These are phyloP conservation scores for Saccostrea glomerata DNA, from an alignment of 1,140 invertebrate species.

Conservation along the genomic window DNA sequence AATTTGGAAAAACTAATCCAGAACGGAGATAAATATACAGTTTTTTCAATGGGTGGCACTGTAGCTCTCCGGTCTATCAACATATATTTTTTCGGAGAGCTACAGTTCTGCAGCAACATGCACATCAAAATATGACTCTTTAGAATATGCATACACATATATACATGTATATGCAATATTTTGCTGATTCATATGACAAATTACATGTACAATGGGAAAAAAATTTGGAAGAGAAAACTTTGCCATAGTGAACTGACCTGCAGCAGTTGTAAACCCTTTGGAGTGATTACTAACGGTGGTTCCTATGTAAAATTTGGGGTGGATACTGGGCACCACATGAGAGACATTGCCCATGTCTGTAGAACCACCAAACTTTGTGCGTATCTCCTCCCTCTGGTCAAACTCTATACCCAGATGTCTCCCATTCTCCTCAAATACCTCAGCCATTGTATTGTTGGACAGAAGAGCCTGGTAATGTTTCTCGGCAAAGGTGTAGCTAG, in stretches of 20 bases:
- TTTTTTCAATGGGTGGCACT: no score
- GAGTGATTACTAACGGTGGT: constrained; percentile 71
- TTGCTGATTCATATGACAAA: no score
- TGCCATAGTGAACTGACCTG: constrained; percentile 57
- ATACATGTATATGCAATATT: no score
- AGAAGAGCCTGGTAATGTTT: constrained; percentile 59
- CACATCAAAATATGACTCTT: not conserved
- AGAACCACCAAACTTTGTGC: constrained; percentile 58
- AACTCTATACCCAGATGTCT: constrained; percentile 56
- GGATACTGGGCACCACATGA: constrained; percentile 75
- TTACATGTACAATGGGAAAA: no score
- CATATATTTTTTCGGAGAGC: no score
- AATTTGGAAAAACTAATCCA: no score
- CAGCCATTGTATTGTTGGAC: constrained; percentile 65
- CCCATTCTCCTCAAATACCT: constrained; percentile 65
- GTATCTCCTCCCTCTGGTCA: constrained; percentile 34
- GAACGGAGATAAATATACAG: no score
- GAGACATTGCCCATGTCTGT: constrained; percentile 78
- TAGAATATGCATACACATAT: no score
- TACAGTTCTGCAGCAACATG: no score
- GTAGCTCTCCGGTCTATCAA: no score
- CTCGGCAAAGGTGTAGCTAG: constrained; percentile 53
- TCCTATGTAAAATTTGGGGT: constrained; percentile 75
- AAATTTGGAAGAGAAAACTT: no score
- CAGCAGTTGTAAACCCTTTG: constrained; percentile 69